Evolutionary conservation across 2,888 invertebrate genomes (phyloP).

Genomic region (Penaeus monodon): DNA sequence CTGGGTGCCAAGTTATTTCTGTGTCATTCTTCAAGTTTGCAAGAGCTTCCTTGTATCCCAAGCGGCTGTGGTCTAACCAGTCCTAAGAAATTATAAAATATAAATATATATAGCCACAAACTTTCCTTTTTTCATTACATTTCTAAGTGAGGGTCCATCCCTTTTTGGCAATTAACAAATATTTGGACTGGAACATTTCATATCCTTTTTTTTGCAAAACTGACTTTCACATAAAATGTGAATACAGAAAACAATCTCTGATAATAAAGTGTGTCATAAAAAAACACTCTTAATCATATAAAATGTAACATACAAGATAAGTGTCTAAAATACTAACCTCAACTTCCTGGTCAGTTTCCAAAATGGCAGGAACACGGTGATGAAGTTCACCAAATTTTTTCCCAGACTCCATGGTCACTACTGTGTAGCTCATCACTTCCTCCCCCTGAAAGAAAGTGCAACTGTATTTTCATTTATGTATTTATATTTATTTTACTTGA

Average conservation of each 20-base stretch:
- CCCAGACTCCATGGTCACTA: conserved; percentile 84
- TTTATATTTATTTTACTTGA: not conserved
- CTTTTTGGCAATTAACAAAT: too few relatives aligned
- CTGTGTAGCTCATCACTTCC: conserved; percentile 79
- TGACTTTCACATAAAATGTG: too few relatives aligned
- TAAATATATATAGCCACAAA: not conserved
- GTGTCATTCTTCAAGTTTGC: conserved; percentile 73
- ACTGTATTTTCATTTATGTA: not conserved
- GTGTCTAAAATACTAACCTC: conserved; percentile 71
- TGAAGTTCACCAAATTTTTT: conserved; percentile 80
- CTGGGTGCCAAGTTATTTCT: conserved; percentile 78
- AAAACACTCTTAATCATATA: not conserved
- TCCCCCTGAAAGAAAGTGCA: conserved; percentile 69
- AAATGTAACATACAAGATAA: not conserved
- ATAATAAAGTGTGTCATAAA: not conserved
- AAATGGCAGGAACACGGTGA: conserved; percentile 84
- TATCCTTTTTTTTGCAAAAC: too few relatives aligned
- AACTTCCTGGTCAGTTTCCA: conserved; percentile 78
- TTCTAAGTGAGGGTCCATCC: too few relatives aligned
- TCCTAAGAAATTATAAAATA: conserved; percentile 70
- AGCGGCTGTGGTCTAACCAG: conserved; percentile 78
- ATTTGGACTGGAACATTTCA: too few relatives aligned
- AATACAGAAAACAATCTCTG: not conserved
- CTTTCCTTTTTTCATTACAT: not conserved
- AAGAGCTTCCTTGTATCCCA: conserved; percentile 74